phyloP scores from a whole-genome alignment of 2,797 vertebrate genomes.

The Argya squamiceps region DNA sequence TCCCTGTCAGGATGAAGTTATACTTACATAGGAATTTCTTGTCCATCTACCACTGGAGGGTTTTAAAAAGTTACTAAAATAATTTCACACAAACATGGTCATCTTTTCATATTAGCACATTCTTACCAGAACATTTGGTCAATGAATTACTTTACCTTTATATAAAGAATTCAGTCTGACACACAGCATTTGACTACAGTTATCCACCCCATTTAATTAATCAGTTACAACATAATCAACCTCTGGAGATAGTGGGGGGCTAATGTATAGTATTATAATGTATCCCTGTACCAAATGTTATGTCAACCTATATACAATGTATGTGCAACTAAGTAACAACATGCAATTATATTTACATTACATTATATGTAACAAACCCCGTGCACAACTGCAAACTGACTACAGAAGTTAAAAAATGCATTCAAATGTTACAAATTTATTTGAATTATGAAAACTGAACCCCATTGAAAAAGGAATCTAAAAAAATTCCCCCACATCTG shows the following conservation, averaged over 20 bases:
- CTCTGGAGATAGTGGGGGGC: neutral
- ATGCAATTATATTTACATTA: slow-evolving; percentile 48
- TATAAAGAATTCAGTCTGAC: neutral
- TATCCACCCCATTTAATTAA: neutral
- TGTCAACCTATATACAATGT: neutral
- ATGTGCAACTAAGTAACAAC: neutral
- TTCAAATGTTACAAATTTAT: slow-evolving; percentile 51
- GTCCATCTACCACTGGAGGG: neutral
- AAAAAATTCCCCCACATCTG: slow-evolving; percentile 93
- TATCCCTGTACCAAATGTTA: neutral
- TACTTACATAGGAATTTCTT: neutral
- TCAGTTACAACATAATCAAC: neutral
- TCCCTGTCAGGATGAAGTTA: neutral
- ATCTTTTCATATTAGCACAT: neutral
- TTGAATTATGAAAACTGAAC: slow-evolving; percentile 9
- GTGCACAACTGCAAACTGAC: slow-evolving; percentile 24
- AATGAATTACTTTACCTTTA: neutral
- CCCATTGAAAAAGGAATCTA: slow-evolving; percentile 66
- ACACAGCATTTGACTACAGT: neutral
- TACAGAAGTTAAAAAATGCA: slow-evolving; percentile 29
- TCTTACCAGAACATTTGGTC: neutral
- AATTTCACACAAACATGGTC: neutral
- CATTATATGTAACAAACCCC: slow-evolving; percentile 17
- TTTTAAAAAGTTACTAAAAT: slow-evolving; percentile 2
- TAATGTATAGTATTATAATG: neutral